These are phyloP conservation scores for Nannoperca australis DNA, from an alignment of 2,797 vertebrate species.

Conservation along the genomic window DNA sequence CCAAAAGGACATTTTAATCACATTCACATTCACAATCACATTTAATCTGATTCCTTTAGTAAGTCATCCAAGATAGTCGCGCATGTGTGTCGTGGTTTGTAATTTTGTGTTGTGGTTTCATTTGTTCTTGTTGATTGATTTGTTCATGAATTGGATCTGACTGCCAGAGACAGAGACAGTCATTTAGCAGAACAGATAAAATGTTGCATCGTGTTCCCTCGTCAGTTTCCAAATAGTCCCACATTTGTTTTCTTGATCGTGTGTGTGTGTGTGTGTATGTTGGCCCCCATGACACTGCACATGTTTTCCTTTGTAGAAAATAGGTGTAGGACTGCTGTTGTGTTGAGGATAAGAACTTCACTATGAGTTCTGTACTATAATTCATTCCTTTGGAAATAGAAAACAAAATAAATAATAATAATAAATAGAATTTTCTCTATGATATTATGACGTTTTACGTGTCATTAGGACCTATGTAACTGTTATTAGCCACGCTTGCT, in stretches of 20 bases:
- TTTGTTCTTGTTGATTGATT: not conserved
- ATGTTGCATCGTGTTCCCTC: not conserved
- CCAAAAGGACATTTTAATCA: not conserved
- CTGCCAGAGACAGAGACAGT: not conserved
- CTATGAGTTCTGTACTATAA: no score
- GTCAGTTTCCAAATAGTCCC: not conserved
- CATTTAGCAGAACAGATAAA: not conserved
- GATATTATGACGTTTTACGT: not conserved
- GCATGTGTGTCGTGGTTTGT: not conserved
- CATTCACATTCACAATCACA: no score
- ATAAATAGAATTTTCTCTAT: not conserved
- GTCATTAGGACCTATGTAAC: no score
- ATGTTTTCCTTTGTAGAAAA: slow-evolving; percentile 7
- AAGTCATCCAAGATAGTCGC: not conserved
- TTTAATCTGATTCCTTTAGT: no score
- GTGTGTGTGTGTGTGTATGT: not conserved
- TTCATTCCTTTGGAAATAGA: not conserved
- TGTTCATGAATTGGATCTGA: not conserved
- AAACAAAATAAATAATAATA: not conserved
- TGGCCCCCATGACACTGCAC: not conserved
- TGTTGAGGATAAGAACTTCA: not conserved
- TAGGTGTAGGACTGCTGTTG: not conserved
- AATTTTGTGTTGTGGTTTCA: not conserved
- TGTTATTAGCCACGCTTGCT: no score
- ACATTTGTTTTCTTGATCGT: not conserved